Evolutionary conservation across 2,888 invertebrate species (phyloP), one percentile per base, ranked within the genome.

Genomic region (Heterodera filipjevi): DNA sequence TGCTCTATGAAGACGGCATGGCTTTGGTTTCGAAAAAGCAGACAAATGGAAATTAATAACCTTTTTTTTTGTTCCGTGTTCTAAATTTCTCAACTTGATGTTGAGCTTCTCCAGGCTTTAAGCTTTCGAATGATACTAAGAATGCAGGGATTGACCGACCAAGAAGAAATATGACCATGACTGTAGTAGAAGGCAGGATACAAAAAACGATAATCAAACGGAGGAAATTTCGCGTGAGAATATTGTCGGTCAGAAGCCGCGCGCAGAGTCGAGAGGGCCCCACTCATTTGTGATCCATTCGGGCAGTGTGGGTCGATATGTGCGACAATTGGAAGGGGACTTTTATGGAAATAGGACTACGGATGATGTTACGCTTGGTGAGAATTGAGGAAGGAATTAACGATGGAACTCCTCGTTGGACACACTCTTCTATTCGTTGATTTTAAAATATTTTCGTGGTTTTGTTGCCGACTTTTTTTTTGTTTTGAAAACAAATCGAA

Each of bases 271-370:
- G 30, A 49, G 75, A 59, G 30, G 33, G 44, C 66, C 64, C 27
- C 98, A 98, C 91, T 95, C 97, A 0, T 96, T 99, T 90, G 94
- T 99, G 0, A 94, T 99, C 85, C 94, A 95, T 89, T 93, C 95
- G 77, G 98, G 98, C 32, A 91, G 94, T 81, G 93, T 95, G 78
- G 94, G 95, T 78, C 94, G 93, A 83, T 93, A 94, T 87, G 92
- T 95, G 27, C 91, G 92, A 77, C 93, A 94, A 85, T 91, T 99
- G 59, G 94, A 95, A 12, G 92, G 92, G 87, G 96, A 99, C 90
- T 93, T 96, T 97, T 72, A 93, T 93, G 79, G 99, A 99, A 91
- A 92, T 99, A 1, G 99, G 99, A 0, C 99, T 99, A 0, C 91
- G 96, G 88, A 90, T 95, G 85, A 93, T 93, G 2, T 90, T 95